Evolutionary conservation across 1,140 invertebrate genomes (phyloP).

Genomic region (Lucilia cuprina): DNA sequence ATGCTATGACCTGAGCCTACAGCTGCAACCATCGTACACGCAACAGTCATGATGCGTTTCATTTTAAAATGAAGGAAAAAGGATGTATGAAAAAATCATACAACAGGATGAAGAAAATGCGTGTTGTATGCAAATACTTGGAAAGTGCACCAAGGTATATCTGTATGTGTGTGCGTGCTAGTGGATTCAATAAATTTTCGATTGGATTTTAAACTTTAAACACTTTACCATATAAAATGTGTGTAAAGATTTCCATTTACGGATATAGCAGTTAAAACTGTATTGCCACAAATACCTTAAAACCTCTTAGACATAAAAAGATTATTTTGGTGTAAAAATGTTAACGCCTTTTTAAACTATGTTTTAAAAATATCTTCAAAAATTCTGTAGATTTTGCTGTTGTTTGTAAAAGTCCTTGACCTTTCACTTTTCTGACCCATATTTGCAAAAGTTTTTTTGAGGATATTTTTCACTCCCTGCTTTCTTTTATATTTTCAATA

Average conservation of each 20-base stretch:
- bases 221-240: background rate
- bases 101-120: background rate
- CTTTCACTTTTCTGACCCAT: slow-evolving; percentile 21
- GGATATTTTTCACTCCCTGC: background rate
- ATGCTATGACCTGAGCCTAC: background rate
- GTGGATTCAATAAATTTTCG: background rate
- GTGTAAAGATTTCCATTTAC: background rate
- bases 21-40: background rate
- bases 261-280: background rate
- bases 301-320: background rate
- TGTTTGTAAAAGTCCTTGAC: background rate
- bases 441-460: background rate
- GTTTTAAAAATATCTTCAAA: background rate
- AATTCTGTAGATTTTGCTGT: background rate
- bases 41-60: background rate
- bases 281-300: background rate
- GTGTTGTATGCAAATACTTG: background rate
- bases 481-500: background rate
- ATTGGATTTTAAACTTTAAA: background rate
- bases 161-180: background rate
- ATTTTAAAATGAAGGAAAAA: background rate
- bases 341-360: background rate
- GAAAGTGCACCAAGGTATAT: background rate
- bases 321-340: background rate
- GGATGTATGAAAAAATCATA: background rate